Evolutionary conservation across 2,888 invertebrate genomes (phyloP).

Genomic region (Priocnemis perturbator): DNA sequence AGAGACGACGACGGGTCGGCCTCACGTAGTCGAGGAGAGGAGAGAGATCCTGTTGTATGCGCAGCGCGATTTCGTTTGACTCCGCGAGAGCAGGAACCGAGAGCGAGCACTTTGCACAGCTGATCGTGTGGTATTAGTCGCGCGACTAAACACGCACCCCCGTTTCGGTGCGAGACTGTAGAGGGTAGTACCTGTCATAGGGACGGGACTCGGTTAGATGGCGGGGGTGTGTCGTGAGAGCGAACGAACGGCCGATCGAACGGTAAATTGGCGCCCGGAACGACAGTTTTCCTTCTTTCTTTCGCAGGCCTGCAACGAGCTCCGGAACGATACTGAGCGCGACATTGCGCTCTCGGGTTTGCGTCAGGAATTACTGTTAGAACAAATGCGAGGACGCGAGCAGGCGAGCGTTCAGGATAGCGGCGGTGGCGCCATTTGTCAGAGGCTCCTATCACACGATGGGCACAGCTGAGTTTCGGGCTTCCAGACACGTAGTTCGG

Average conservation of each 20-base stretch:
- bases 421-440: too few relatives aligned
- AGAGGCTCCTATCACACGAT: too few relatives aligned
- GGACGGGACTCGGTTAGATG: slow-evolving; percentile 1
- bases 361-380: too few relatives aligned
- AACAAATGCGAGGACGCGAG: too few relatives aligned
- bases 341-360: too few relatives aligned
- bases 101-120: slow-evolving; percentile 19
- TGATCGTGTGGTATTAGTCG: slow-evolving; percentile 17
- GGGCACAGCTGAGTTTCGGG: too few relatives aligned
- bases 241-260: neutral
- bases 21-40: neutral
- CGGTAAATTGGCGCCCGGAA: slow-evolving; percentile 2
- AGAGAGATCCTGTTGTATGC: neutral
- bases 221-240: neutral
- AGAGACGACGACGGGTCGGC: neutral
- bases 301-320: too few relatives aligned
- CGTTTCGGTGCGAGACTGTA: neutral
- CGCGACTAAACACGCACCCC: slow-evolving; percentile 3
- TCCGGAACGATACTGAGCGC: too few relatives aligned
- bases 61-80: neutral
- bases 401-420: too few relatives aligned
- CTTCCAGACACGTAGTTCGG: too few relatives aligned
- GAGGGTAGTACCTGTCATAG: slow-evolving; percentile 15
- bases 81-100: slow-evolving; percentile 6
- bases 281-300: too few relatives aligned